phyloP scores from a whole-genome alignment of 30 jellyfish, hydroid and myxozoan genomes.

The Morbakka virulenta region DNA sequence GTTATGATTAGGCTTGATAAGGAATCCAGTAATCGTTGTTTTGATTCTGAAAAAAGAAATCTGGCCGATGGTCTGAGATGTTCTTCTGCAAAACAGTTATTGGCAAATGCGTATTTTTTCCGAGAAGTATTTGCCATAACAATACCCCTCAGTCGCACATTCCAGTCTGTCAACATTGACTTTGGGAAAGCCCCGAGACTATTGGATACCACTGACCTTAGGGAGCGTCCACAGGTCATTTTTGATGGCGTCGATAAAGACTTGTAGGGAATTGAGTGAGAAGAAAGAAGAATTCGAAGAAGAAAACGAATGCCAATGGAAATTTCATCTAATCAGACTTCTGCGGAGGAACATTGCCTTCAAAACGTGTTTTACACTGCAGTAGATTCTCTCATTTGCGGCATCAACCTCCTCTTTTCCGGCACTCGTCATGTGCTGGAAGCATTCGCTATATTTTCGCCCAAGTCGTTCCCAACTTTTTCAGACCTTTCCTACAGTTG shows the following conservation, averaged over 20 bases:
- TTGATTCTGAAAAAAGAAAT: neutral
- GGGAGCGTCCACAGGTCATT: too few relatives aligned
- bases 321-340: too few relatives aligned
- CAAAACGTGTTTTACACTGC: too few relatives aligned
- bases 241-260: too few relatives aligned
- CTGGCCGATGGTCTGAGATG: constrained; percentile 19
- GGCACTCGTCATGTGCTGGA: too few relatives aligned
- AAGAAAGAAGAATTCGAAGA: neutral
- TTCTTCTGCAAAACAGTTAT: constrained; percentile 25
- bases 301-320: neutral
- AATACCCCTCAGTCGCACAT: constrained; percentile 53
- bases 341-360: too few relatives aligned
- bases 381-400: too few relatives aligned
- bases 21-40: neutral
- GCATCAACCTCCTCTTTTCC: too few relatives aligned
- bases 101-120: constrained; percentile 48
- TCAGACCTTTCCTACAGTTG: too few relatives aligned
- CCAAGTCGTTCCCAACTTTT: too few relatives aligned
- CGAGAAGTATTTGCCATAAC: constrained; percentile 8
- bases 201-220: constrained; percentile 15
- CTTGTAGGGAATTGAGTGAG: neutral
- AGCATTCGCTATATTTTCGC: too few relatives aligned
- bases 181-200: constrained; percentile 40
- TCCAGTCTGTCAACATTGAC: constrained; percentile 33
- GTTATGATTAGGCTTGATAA: neutral